Evolutionary conservation across 2,888 invertebrate species (phyloP), one percentile per base, ranked within the genome.

Genomic region (Carterocephalus palaemon): DNA sequence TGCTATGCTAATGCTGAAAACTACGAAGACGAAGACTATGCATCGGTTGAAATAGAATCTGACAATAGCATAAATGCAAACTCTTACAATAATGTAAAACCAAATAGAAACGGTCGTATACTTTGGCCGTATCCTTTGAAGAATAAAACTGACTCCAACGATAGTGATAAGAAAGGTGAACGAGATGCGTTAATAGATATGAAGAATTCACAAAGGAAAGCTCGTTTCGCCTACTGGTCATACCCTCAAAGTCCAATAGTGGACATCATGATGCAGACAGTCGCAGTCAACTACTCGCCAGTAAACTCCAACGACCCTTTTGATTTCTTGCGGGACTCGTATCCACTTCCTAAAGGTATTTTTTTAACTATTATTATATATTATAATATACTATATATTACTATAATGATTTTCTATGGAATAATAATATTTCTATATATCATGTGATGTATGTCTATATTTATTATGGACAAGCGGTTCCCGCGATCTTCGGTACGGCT

Each of bases 341-440:
- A 83, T 52, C 76, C 82, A 9, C 54, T 83, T 43, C 83, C 87
- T 5, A 81, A 80, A 74, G 86, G 86, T 87, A 65, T 67, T 1
- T 34, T 8, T 1, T 17, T n/a, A 8, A 29, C 13, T n/a, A 16
- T 12, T 13, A 3, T 12, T 3, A 17, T 7, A 22, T 13, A 13
- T 6, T 9, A 15, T 19, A 31, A 16, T 15, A 8, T 31, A 24
- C 2, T 24, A 4, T 6, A 6, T 19, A 4, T 3, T 19, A 3
- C 19, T 4, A 19, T 19, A 36, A 28, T 23, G 37, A 20, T 32
- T 15, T 19, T 16, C 2, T 4, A 19, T 19, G n/a, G n/a, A n/a
- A n/a, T n/a, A n/a, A n/a, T n/a, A n/a, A n/a, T n/a, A n/a, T n/a
- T n/a, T n/a, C n/a, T n/a, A n/a, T n/a, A n/a, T n/a, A n/a, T n/a